These are phyloP conservation scores for Apodemus sylvaticus DNA, from an alignment of 2,113 vertebrate genomes.

Conservation along the genomic window DNA sequence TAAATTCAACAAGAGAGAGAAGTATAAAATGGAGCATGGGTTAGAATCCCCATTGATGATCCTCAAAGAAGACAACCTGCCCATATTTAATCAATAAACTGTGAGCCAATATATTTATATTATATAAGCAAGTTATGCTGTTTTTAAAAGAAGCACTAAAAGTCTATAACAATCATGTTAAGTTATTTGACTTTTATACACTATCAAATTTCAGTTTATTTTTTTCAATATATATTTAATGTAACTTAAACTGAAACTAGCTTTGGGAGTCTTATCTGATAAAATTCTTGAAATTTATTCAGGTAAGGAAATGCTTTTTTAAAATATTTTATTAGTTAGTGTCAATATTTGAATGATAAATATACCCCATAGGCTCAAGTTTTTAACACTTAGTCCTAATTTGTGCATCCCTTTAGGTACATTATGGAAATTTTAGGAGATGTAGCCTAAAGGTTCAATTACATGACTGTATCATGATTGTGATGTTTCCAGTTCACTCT, in stretches of 20 bases:
- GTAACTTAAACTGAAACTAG: neutral
- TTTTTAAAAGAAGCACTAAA: neutral
- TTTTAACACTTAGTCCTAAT: too few relatives aligned
- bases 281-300: neutral
- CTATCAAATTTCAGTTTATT: neutral
- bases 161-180: neutral
- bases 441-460: accelerated
- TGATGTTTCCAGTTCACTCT: too few relatives aligned
- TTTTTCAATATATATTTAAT: neutral
- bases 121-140: neutral
- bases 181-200: neutral
- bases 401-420: neutral
- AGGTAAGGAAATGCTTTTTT: neutral
- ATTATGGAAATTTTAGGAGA: too few relatives aligned
- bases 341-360: neutral
- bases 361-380: neutral
- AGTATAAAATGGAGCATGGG: too few relatives aligned
- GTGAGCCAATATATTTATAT: neutral
- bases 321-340: neutral
- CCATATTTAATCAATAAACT: too few relatives aligned
- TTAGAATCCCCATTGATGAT: neutral
- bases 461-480: too few relatives aligned
- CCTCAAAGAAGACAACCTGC: neutral
- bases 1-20: too few relatives aligned
- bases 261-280: neutral